Evolutionary conservation across 2,113 vertebrate genomes (phyloP).

Genomic region (Arvicanthis niloticus): DNA sequence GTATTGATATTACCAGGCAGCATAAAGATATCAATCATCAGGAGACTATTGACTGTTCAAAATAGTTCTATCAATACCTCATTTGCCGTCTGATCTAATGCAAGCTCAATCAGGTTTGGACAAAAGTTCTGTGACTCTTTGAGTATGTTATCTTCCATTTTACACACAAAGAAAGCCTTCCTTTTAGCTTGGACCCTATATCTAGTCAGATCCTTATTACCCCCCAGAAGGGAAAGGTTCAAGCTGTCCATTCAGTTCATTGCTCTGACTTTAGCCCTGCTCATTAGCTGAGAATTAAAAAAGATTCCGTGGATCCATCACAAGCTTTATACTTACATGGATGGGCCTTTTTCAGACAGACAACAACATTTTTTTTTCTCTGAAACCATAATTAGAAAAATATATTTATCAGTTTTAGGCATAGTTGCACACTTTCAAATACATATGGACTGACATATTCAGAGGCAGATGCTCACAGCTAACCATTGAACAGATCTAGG

Average conservation of each 20-base stretch:
- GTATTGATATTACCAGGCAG: conserved; percentile 82
- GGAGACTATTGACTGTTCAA: conserved; percentile 87
- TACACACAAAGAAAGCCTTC: conserved; percentile 69
- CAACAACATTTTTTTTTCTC: not conserved
- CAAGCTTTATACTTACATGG: not conserved
- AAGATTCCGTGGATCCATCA: not conserved
- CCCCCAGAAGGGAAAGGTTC: not conserved
- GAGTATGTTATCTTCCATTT: conserved; percentile 81
- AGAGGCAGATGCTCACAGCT: too few species aligned
- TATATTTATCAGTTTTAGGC: not conserved
- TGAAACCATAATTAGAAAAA: not conserved
- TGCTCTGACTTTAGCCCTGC: not conserved
- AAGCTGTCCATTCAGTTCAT: conserved; percentile 15
- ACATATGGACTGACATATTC: not conserved
- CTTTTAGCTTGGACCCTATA: conserved; percentile 64
- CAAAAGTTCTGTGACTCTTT: conserved; percentile 80
- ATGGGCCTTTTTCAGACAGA: not conserved
- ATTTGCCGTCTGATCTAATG: conserved; percentile 89
- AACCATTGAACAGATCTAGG: too few species aligned
- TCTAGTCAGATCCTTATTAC: conserved; percentile 49
- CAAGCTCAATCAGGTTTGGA: conserved; percentile 79
- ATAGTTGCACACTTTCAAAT: not conserved
- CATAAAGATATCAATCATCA: conserved; percentile 87
- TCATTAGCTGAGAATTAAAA: not conserved
- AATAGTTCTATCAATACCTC: conserved; percentile 91